A percentile compares a stretch with the other conserved stretches of the same genome.
Evolutionary conservation across 2,797 vertebrate species (phyloP).

Genomic region (Lepus oiostolus): DNA sequence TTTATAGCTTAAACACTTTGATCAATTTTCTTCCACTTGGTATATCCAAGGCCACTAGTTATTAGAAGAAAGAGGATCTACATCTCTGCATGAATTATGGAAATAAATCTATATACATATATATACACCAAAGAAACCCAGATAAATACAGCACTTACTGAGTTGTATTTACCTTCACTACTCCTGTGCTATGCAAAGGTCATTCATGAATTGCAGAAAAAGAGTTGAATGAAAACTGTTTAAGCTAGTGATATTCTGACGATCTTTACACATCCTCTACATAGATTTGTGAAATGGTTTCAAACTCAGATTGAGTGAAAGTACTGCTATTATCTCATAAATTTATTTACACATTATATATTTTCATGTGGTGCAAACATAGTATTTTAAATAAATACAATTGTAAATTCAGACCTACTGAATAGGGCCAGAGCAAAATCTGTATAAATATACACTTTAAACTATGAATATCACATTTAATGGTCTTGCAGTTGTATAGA

Average conservation of each 20-base stretch:
- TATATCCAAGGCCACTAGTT: background rate
- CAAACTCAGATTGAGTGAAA: background rate
- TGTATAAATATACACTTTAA: background rate
- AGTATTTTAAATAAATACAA: background rate
- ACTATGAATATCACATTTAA: background rate
- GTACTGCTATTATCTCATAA: background rate
- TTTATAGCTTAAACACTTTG: conserved; percentile 29
- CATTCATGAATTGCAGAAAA: background rate
- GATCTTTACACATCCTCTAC: background rate
- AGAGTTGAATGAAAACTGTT: background rate
- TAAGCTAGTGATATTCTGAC: background rate
- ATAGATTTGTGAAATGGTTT: background rate
- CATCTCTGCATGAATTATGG: background rate
- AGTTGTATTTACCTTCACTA: background rate
- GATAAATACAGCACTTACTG: background rate
- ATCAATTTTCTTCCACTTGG: background rate
- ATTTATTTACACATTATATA: background rate
- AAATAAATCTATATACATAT: background rate
- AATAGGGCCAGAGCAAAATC: background rate
- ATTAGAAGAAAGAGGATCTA: background rate
- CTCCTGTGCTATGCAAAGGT: background rate
- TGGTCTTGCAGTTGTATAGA: background rate
- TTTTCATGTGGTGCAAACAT: background rate
- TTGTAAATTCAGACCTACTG: background rate
- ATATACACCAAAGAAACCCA: background rate